phyloP scores from a whole-genome alignment of 2,113 vertebrate genomes.

The Chamaea fasciata region DNA sequence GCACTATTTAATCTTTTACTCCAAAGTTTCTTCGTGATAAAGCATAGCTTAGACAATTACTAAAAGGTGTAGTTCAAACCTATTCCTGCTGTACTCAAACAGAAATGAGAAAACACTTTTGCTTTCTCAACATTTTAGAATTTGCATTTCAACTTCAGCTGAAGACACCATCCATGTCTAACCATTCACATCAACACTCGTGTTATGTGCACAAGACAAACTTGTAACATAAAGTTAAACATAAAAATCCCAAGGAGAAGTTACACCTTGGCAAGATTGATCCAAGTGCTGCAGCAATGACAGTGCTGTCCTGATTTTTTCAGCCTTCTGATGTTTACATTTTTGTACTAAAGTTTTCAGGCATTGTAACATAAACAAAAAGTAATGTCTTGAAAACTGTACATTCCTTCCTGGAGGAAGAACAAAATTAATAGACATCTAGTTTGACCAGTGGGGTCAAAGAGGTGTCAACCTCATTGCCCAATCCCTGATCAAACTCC shows the following conservation, averaged over 20 bases:
- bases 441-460: too few relatives aligned
- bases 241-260: not conserved
- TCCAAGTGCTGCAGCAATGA: not conserved
- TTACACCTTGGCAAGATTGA: not conserved
- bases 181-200: rapidly evolving
- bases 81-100: not conserved
- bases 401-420: too few relatives aligned
- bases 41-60: not conserved
- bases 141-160: not conserved
- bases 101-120: not conserved
- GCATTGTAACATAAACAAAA: too few relatives aligned
- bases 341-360: too few relatives aligned
- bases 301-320: too few relatives aligned
- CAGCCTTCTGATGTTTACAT: too few relatives aligned
- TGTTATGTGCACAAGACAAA: not conserved
- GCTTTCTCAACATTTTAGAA: not conserved
- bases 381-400: too few relatives aligned
- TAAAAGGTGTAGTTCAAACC: not conserved
- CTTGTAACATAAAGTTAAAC: not conserved
- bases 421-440: too few relatives aligned
- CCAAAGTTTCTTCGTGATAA: not conserved
- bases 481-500: too few relatives aligned
- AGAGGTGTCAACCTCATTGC: too few relatives aligned
- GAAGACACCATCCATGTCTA: not conserved
- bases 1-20: not conserved